Base-by-base conservation (phyloP, 2,797 vertebrate genomes). In the Sebastiscus albofasciatus region DNA sequence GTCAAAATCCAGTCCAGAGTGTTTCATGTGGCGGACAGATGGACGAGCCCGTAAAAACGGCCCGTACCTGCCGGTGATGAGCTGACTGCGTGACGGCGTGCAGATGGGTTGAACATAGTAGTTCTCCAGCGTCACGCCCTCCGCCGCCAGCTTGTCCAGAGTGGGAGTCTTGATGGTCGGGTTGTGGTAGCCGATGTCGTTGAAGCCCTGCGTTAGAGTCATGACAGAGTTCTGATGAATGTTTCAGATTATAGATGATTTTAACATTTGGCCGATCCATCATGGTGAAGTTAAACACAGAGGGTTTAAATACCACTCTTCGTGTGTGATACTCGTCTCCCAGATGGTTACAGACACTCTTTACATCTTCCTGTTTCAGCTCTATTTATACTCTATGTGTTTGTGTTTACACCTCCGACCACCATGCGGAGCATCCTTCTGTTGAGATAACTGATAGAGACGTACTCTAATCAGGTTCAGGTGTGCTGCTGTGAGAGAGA, bases 101-200 rank as follows among this genome's bases (percentile, higher is more conserved):
- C 98, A 99, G 94, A 99, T 98, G 70, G 98, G 98, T 83, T 99
- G 98, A 14, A 99, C 97, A 60, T 99, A 99, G 79, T 99, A 99
- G 56, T 98, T 99, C 95, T 99, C 98, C 93, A 99, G 90, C 36
- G 95, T 97, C 31, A 99, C 98, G 0, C 98, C 98, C 68, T 99
- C 97, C 0, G 97, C 97, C 0, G 98, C 98, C 92, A 99, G 95
- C 56, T 97, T 96, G 94, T 99, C 98, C 90, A 99, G 93, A 0
- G 97, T 98, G 0, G 98, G 98, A 0, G 98, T 99, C 88, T 96
- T 96, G 76, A 99, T 97, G 84, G 96, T 97, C 0, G 97, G 97
- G 87, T 97, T 97, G 5, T 99, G 98, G 81, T 99, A 99, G 67
- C 98, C 98, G 0, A 99, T 92, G 52, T 99, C 98, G 0, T 99